Evolutionary conservation across 2,113 vertebrate genomes (phyloP).

Genomic region (Psittacus erithacus): DNA sequence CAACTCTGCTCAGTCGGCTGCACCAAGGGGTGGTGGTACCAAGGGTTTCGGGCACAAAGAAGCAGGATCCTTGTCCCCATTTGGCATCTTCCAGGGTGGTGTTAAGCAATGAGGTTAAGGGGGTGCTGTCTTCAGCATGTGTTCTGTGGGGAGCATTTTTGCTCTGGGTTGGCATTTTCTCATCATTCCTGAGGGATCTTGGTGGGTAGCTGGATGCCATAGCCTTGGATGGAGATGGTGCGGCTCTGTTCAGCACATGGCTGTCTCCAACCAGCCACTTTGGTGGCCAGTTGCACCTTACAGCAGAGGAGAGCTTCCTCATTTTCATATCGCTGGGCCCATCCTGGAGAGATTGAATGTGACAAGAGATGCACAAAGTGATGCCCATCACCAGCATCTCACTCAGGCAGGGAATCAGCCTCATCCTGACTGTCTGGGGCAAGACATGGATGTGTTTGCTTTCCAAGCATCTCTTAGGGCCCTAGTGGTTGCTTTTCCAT

Average conservation of each 20-base stretch:
- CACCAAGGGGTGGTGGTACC: neutral
- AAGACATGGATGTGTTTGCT: neutral
- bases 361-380: neutral
- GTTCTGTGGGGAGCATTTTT: neutral
- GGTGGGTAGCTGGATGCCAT: neutral
- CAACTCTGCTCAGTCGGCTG: neutral
- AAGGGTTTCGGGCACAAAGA: neutral
- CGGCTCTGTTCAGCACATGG: fast-evolving
- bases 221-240: neutral
- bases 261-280: neutral
- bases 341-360: neutral
- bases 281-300: neutral
- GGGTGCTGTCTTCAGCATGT: neutral
- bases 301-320: neutral
- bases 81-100: neutral
- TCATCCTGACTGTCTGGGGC: neutral
- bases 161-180: neutral
- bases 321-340: neutral
- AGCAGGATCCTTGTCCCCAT: neutral
- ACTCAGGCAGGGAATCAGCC: neutral
- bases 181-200: fast-evolving
- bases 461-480: neutral
- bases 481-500: neutral
- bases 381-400: neutral
- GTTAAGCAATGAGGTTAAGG: neutral